Evolutionary conservation across 37 sponge, comb jelly and placozoan genomes (phyloP).

Genomic region (Agelas oroides): DNA sequence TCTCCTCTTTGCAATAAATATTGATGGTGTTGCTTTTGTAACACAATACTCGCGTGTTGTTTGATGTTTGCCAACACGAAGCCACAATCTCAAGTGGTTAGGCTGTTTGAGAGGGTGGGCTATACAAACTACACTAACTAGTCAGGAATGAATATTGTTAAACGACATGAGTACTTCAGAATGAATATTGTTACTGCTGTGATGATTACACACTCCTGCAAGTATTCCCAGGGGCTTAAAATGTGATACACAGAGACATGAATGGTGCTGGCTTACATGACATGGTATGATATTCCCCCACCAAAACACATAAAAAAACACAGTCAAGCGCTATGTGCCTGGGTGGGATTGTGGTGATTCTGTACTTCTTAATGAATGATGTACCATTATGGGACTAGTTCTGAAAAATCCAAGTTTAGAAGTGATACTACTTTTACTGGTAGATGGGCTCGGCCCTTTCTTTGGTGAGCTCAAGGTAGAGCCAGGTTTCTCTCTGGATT

Average conservation of each 20-base stretch:
- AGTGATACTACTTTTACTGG: background rate
- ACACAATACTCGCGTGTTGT: slow-evolving; percentile 41
- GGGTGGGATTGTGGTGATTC: too few relatives aligned
- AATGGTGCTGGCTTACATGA: too few relatives aligned
- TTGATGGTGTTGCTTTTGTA: background rate
- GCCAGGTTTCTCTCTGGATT: background rate
- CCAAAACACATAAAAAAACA: too few relatives aligned
- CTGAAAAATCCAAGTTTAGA: background rate
- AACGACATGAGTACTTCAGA: too few relatives aligned
- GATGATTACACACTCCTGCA: too few relatives aligned
- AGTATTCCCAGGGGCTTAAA: too few relatives aligned
- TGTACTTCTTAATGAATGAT: too few relatives aligned
- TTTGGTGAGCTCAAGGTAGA: background rate
- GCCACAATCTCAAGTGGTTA: slow-evolving; percentile 42
- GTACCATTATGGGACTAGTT: background rate
- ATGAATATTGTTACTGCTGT: too few relatives aligned
- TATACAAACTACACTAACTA: slow-evolving; percentile 11
- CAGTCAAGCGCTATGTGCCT: too few relatives aligned
- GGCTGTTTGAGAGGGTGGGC: slow-evolving; percentile 57
- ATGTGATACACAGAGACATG: too few relatives aligned
- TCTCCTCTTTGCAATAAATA: background rate
- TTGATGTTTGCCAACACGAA: slow-evolving; percentile 55
- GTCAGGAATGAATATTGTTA: background rate
- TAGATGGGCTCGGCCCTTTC: background rate
- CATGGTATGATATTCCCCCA: too few relatives aligned